Evolutionary conservation across 1,140 invertebrate genomes (phyloP), one percentile per base, ranked within the genome.

Genomic region (Scaptodrosophila lebanonensis): DNA sequence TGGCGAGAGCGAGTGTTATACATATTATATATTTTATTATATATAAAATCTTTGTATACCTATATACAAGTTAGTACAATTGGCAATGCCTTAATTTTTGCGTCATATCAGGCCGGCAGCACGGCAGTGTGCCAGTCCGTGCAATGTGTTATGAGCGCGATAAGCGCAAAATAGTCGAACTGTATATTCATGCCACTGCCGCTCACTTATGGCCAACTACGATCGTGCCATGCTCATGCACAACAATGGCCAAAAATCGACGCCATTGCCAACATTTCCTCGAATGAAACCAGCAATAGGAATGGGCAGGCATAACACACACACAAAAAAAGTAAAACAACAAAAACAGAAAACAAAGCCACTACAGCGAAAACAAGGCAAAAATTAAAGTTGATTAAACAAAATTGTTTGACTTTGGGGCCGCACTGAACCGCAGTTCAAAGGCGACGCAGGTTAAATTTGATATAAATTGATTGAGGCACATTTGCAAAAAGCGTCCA

Each of bases 391-490:
- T 75, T 70, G 69, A 70, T 75, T 82, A 69, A 82, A 75, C 66
- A 63, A 71, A 75, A 70, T 60, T 82, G 54, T 82, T 73, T 60
- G 67, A 83, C 69, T 82, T 82, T 75, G 48, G 52, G 66, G 54
- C 64, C 60, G 51, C 51, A 38, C 7, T 66, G 63, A 63, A 51
- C 64, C 36, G 18, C 16, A 47, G 59, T 66, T 63, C 59, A 58
- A 58, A 58, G 66, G 69, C 66, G 64, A 68, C 20, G 12, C 33
- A 57, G 75, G 75, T 75, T 82, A 82, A 82, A 66, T 64, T 70
- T 73, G 69, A 75, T 82, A 75, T 82, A 48, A 83, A 82, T 82
- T 82, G 69, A 82, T 82, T 75, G 69, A 45, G 32, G 45, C 39
- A 18, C 59, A 57, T 62, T 54, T 56, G 9, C 32, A 18, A 29